Evolutionary conservation across 2,113 vertebrate genomes (phyloP).

Genomic region (Semnornis frantzii): DNA sequence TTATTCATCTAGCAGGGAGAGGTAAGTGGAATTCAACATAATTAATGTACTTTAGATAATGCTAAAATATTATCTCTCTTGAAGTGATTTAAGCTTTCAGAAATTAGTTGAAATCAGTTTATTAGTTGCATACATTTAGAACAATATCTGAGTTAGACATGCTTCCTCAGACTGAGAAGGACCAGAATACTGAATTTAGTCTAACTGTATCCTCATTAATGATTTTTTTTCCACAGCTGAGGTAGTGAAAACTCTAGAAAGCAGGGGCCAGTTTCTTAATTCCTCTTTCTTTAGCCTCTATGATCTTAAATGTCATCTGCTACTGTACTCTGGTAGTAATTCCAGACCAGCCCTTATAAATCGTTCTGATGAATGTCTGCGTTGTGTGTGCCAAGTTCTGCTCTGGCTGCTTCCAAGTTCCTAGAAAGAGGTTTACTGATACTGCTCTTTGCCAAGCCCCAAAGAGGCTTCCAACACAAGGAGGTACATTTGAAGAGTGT

Average conservation of each 20-base stretch:
- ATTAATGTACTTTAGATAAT: neutral
- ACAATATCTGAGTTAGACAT: neutral
- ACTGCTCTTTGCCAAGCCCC: neutral
- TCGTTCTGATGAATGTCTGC: neutral
- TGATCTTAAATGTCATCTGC: neutral
- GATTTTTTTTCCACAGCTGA: neutral
- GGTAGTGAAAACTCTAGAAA: neutral
- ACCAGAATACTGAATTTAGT: neutral
- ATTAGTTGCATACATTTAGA: neutral
- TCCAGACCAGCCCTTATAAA: neutral
- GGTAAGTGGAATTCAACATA: neutral
- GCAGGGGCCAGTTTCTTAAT: neutral
- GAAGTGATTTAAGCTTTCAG: neutral
- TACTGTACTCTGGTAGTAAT: neutral
- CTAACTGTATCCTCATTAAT: neutral
- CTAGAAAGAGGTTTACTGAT: conserved; percentile 30
- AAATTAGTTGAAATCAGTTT: neutral
- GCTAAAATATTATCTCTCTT: neutral
- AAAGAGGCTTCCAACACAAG: neutral
- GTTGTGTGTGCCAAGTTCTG: neutral
- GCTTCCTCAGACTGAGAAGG: neutral
- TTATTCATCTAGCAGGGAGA: neutral
- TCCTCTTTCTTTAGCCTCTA: neutral
- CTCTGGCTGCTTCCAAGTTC: neutral
- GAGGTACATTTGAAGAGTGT: neutral